Base-by-base conservation (phyloP, 2,888 invertebrate species). In the Clusia tigrina region DNA sequence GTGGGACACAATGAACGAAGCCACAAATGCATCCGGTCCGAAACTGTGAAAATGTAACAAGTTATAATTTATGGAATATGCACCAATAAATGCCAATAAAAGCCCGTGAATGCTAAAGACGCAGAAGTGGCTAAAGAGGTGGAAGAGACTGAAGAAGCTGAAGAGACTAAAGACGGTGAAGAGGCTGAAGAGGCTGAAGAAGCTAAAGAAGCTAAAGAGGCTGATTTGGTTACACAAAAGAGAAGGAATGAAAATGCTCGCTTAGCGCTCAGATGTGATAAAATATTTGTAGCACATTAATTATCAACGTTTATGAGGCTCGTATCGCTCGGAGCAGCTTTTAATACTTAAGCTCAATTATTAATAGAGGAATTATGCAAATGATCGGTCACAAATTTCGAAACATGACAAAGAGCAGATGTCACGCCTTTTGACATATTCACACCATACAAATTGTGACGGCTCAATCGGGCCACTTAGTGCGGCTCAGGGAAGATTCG, bases 21-120 rank as follows among this genome's bases (percentile, higher is more conserved):
- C 42, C 42, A 42, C 42, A 42, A 42, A 42, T 42, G 42, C n/a
- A 42, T 42, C 42, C 42, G 42, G 42, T 42, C 10, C n/a, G 42
- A 42, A 3, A 42, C 42, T 42, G 42, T 32, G 32, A 32, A 32
- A 32, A 9, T 6, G 42, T 42, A 42, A 42, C 6, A 42, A 42
- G 42, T 42, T n/a, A 15, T 42, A 42, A 6, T 42, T 17, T n/a
- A 42, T 15, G n/a, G n/a, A 15, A 42, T 42, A 15, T 10, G 42
- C 42, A 42, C 10, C 42, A 42, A 42, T 15, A 42, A 42, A 42
- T 42, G 32, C 32, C 32, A 5, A 5, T 12, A 32, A 9, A 32
- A 32, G 32, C 12, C 5, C 12, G 32, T 32, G 32, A 32, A 32
- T 32, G 32, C 32, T 12, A 12, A 32, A 32, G n/a, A n/a, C n/a